Base-by-base conservation (phyloP, 2,113 vertebrate genomes). In the Ciconia maguari region DNA sequence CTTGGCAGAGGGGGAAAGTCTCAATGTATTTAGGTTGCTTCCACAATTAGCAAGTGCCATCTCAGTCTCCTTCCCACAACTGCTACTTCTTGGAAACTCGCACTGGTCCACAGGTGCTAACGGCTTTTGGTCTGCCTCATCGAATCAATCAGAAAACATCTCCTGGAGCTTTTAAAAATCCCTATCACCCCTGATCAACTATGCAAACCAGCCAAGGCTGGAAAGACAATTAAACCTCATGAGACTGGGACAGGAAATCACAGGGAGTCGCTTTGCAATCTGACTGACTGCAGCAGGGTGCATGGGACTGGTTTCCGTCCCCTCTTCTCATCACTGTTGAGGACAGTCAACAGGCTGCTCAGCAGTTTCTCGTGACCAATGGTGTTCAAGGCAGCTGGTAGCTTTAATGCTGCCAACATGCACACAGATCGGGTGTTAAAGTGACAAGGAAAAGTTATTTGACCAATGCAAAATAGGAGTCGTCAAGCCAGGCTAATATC, bases 341-440 rank as follows among this genome's bases (percentile, higher is more conserved):
- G 46, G 36, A 80, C 48, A 86, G 42, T 11, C 61, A 88, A 58
- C 12, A 65, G 38, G 38, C 13, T 6, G 2, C 38, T 58, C 38
- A 84, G 58, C 41, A 90, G 57, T 20, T 92, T 68, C 75, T 69
- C 49, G 36, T 2, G 20, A 68, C 44, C 25, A 51, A 11, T 5
- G 3, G 14, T 8, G 6, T 46, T 74, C 44, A 62, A 66, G 55
- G n/a, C 55, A 89, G 46, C 20, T 24, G 22, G 52, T 5, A 36
- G 29, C 13, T 80, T 69, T 41, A 87, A 80, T 26, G 13, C 29
- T 68, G 48, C 29, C 84, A 46, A n/a, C 1, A 1, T 12, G 38
- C 38, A 82, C 24, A 24, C 13, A 54, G 24, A 54, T 21, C 0
- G 0, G 21, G 41, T 1, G 0, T 77, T 65, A 7, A 3, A 46